Evolutionary conservation across 2,797 vertebrate genomes (phyloP), one percentile per base, ranked within the genome.

Genomic region (Lepus oiostolus): DNA sequence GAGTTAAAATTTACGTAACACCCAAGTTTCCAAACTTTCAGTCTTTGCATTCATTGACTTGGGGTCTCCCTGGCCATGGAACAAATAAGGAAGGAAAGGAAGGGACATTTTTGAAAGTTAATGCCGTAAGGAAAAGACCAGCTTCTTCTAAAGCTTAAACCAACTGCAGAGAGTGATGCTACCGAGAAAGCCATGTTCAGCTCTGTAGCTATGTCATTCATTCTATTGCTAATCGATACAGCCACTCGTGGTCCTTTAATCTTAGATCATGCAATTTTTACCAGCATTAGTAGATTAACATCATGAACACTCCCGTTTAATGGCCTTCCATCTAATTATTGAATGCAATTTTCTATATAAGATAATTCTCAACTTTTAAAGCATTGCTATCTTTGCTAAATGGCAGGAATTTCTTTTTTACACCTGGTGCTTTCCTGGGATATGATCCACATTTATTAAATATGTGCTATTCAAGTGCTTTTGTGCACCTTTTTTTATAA

Each of bases 381-480:
- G 65, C 35, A 82, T 65, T 65, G 24, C 71, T 79, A 50, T 91
- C 84, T 95, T 95, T 74, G 54, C 72, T 89, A 90, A 96, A 47
- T 32, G 30, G 70, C 32, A 80, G 70, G 76, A 30, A 92, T 84
- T 91, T 95, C 81, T 28, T 1, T 83, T 75, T 86, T 94, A 85
- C 11, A 97, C 93, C 90, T 92, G 72, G 32, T 4, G 17, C 88
- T 87, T 97, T n/a, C 82, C 88, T 93, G 14, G 70, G 85, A 35
- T 92, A n/a, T 62, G 65, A 95, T 92, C 77, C 84, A 32, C 54
- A n/a, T 94, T 74, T 97, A 85, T 88, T 92, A 88, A 96, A 94
- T 76, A 97, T 58, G n/a, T 19, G 92, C 96, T 97, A 86, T 97
- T 97, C 86, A 96, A 97, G 97, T 95, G 93, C 93, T 97, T 97